These are phyloP conservation scores for Oryzias dopingdopingensis DNA, from an alignment of 2,797 vertebrate species.

Conservation along the genomic window DNA sequence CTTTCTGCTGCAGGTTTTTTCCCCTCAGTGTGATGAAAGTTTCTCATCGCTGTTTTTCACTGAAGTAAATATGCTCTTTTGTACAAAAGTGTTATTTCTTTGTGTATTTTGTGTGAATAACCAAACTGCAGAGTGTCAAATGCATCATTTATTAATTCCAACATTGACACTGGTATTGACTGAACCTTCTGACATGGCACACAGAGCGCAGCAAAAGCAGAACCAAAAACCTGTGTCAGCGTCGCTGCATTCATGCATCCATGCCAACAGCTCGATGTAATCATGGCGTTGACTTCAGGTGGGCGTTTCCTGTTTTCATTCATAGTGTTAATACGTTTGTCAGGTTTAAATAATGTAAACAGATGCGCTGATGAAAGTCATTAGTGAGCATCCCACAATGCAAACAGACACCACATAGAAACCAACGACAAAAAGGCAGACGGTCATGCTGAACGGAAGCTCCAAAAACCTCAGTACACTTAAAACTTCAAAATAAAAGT, in stretches of 20 bases:
- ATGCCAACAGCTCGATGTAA: constrained; percentile 5
- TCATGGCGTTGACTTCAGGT: too few species aligned
- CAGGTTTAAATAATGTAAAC: constrained; percentile 17
- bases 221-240: constrained; percentile 15
- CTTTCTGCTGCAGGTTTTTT: too few species aligned
- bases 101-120: neutral
- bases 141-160: constrained; percentile 62
- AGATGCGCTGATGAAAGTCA: constrained; percentile 16
- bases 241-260: constrained; percentile 5
- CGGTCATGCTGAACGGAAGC: too few species aligned
- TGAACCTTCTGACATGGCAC: constrained; percentile 23
- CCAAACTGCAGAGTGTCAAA: constrained; percentile 18
- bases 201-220: constrained; percentile 19
- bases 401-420: neutral
- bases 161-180: constrained; percentile 37
- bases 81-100: neutral
- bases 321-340: too few species aligned
- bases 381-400: neutral
- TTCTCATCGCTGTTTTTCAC: too few species aligned
- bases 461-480: too few species aligned
- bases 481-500: too few species aligned
- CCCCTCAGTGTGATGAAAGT: too few species aligned
- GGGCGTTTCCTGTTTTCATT: neutral
- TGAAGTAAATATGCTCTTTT: too few species aligned
- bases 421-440: neutral